Evolutionary conservation across 2,888 invertebrate species (phyloP), one percentile per base, ranked within the genome.

Genomic region (Boloria euphrosyne): DNA sequence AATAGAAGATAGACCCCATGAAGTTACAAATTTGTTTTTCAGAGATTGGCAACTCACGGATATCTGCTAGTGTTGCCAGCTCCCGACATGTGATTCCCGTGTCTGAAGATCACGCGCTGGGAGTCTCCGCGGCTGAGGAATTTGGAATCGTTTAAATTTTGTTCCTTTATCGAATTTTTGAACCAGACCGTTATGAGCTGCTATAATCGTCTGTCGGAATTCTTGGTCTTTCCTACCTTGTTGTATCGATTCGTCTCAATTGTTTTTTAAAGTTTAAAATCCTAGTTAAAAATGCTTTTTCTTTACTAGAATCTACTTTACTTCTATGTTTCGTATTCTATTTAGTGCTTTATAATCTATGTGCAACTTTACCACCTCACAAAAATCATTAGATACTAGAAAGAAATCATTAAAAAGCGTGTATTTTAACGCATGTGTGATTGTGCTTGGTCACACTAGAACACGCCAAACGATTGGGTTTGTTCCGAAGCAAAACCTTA

Each of bases 61-160:
- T 94, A 95, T 93, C 95, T 94, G 80, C 94, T 93, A 80, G 94
- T 91, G 85, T 93, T 93, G 79, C 92, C 89, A 74, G 93, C 88
- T 74, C 94, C 92, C 76, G 93, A 93, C 95, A 95, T 94, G 88
- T 95, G 95, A 91, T 95, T 95, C 79, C 94, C 94, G 79, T 94
- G 93, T 84, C 94, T 94, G 93, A 95, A 96, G 87, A 95, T 93
- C 79, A 95, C 95, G 80, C 96, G 93, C 88, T 95, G 95, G 71
- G 94, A 94, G 84, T 95, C 95, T 80, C 94, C 93, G 78, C 95
- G 95, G 92, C 95, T 95, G 93, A 81, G 90, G 85, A 83, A 81
- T 75, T 78, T 73, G 69, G 74, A 75, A 73, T 71, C 71, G 65
- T 73, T 72, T 74, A 72, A 76, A 71, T 72, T 75, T 71, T 68